Conservation (phyloP, 2,888 invertebrate genomes). For the Eucriotettix oculatus region DNA sequence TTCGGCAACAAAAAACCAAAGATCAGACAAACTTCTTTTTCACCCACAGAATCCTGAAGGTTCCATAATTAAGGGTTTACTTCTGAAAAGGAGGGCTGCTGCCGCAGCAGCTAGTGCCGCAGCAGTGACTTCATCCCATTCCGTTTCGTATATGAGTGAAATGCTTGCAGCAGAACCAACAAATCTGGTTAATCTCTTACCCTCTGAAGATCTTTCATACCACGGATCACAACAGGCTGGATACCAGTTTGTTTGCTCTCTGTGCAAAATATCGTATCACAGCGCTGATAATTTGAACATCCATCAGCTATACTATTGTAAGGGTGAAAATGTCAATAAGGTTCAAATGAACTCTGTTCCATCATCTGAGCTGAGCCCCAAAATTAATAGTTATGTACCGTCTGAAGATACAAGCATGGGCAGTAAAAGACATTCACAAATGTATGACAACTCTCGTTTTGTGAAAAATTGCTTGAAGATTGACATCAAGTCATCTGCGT, state of each 20-base stretch:
- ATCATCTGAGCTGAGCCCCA: too few relatives aligned
- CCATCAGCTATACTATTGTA: conserved; percentile 66
- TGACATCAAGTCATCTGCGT: not conserved
- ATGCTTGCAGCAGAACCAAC: not conserved
- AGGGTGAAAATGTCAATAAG: too few relatives aligned
- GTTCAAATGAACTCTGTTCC: too few relatives aligned
- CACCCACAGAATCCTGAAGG: conserved; percentile 35
- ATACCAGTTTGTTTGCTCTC: conserved; percentile 50
- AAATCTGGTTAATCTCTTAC: too few relatives aligned
- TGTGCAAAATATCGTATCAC: conserved; percentile 63
- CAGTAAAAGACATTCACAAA: too few relatives aligned
- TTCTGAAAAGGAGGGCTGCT: conserved; percentile 42
- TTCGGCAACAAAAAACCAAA: not conserved
- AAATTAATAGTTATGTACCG: too few relatives aligned
- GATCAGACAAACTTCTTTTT: conserved; percentile 24
- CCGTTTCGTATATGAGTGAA: not conserved
- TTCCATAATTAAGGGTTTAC: conserved; percentile 51
- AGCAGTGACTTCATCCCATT: not conserved
- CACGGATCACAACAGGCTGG: not conserved
- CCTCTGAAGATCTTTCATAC: not conserved
- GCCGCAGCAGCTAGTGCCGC: conserved; percentile 14
- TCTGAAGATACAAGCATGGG: too few relatives aligned
- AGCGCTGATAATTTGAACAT: conserved; percentile 66
- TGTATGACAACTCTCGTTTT: too few relatives aligned
- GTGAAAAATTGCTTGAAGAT: too few relatives aligned